Evolutionary conservation across 2,888 invertebrate genomes (phyloP).

Genomic region (Cantharis rustica): DNA sequence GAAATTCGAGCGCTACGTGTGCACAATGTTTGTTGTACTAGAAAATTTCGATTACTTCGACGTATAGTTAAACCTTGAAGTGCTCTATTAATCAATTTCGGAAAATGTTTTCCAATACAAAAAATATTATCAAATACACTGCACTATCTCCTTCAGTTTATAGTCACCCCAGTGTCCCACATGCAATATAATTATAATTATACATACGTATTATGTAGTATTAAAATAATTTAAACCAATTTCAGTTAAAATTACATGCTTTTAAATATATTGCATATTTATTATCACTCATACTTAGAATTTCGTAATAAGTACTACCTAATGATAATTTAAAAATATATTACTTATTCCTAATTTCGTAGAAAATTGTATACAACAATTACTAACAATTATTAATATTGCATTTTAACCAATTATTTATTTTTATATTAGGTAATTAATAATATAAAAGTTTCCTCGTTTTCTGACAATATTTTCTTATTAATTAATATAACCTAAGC

Average conservation of each 20-base stretch:
- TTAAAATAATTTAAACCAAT: background rate
- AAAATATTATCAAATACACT: too few relatives aligned
- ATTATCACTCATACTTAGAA: background rate
- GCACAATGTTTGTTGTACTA: too few relatives aligned
- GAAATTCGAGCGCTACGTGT: too few relatives aligned
- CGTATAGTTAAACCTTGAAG: too few relatives aligned
- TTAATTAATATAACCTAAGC: too few relatives aligned
- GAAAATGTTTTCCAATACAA: too few relatives aligned
- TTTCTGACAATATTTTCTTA: background rate
- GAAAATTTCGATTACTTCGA: too few relatives aligned
- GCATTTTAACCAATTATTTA: background rate
- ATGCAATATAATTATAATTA: too few relatives aligned
- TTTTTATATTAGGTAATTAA: background rate
- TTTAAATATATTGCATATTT: background rate
- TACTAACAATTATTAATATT: background rate
- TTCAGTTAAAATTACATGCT: background rate
- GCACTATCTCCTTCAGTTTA: too few relatives aligned
- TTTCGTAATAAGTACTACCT: background rate
- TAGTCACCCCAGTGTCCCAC: too few relatives aligned
- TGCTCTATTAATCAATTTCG: too few relatives aligned
- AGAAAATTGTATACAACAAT: background rate
- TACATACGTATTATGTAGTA: background rate
- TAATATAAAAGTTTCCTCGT: background rate
- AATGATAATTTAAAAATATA: too few relatives aligned
- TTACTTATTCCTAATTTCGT: background rate